These are phyloP conservation scores for Ophonus ardosiacus DNA, from an alignment of 2,888 invertebrate species.

Conservation along the genomic window DNA sequence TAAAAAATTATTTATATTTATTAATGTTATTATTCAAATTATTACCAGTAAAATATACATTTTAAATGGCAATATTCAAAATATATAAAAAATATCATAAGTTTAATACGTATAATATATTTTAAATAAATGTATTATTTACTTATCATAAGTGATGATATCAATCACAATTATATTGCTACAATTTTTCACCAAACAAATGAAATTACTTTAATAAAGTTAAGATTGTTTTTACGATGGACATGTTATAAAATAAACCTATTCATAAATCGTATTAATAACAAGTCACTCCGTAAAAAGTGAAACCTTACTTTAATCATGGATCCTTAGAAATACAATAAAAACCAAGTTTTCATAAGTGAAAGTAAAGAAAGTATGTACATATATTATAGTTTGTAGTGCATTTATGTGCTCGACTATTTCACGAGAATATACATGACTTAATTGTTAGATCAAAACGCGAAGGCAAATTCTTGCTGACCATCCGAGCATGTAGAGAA, in stretches of 20 bases:
- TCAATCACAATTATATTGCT: no score
- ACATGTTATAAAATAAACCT: background rate
- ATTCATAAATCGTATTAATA: background rate
- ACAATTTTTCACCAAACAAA: background rate
- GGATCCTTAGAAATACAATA: conserved; percentile 17
- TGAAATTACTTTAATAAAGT: background rate
- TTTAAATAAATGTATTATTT: no score
- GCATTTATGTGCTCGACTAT: conserved; percentile 13
- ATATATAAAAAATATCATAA: no score
- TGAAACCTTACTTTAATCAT: conserved; percentile 1
- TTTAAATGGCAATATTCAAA: no score
- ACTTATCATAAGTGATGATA: no score
- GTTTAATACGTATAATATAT: no score
- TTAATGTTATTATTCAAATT: no score
- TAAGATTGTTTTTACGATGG: background rate
- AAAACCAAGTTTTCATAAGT: conserved; percentile 37
- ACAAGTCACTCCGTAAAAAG: conserved; percentile 1
- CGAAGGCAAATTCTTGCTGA: conserved; percentile 13
- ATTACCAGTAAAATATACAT: no score
- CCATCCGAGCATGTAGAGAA: background rate
- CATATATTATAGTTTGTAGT: conserved; percentile 22
- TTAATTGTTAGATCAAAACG: conserved; percentile 11
- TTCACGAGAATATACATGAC: conserved; percentile 23
- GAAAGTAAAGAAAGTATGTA: conserved; percentile 42
- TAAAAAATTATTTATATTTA: no score